Conservation (phyloP, 2,113 vertebrate genomes). For the Calyptomena viridis region DNA sequence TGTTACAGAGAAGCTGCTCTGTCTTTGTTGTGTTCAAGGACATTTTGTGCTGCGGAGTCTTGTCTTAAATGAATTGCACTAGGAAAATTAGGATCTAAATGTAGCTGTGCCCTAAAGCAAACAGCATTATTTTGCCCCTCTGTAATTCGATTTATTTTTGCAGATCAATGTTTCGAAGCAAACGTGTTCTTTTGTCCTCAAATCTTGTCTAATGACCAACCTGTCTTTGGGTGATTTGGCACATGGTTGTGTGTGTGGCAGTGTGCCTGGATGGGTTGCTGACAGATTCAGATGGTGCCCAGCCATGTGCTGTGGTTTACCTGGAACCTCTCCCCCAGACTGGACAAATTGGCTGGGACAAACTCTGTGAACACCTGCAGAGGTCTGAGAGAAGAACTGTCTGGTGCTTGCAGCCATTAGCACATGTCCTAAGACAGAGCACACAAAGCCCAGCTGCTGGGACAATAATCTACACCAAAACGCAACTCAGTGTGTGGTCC, state of each 20-base stretch:
- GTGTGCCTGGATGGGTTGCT: not conserved
- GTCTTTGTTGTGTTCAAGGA: constrained; percentile 20
- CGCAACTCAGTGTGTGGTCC: not conserved
- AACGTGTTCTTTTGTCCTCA: not conserved
- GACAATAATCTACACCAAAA: not conserved
- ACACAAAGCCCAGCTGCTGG: not conserved
- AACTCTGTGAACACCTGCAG: not conserved
- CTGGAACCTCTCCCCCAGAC: not conserved
- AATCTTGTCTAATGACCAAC: not conserved
- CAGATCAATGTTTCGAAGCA: constrained; percentile 16
- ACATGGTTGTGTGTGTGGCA: rapidly evolving
- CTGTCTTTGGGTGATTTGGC: not conserved
- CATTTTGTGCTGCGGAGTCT: not conserved
- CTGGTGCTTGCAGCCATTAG: not conserved
- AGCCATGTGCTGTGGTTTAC: not conserved
- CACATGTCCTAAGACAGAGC: rapidly evolving
- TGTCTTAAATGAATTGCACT: constrained; percentile 19
- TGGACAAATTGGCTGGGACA: rapidly evolving
- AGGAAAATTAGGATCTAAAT: constrained; percentile 43
- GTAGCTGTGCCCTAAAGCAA: constrained; percentile 44
- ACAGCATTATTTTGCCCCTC: constrained; percentile 17
- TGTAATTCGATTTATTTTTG: constrained; percentile 40
- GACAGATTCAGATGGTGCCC: not conserved
- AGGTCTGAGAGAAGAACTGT: not conserved
- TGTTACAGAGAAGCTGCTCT: not conserved